Percentiles rank a stretch among this genome's conserved stretches.
These are phyloP conservation scores for Sebastes kiyomatsui DNA, from an alignment of 2,797 vertebrate genomes.

Conservation along the genomic window DNA sequence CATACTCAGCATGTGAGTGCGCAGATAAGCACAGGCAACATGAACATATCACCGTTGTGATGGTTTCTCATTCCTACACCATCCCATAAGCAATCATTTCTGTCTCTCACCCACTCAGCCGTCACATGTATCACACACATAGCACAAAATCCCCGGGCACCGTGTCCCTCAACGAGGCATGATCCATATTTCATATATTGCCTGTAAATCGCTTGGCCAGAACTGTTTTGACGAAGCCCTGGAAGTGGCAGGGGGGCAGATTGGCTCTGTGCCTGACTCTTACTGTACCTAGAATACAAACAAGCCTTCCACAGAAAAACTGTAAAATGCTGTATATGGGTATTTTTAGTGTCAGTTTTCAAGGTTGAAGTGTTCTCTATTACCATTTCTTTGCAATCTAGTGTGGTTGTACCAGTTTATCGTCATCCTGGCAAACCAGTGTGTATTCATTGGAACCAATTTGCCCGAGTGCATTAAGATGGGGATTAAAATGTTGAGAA, in stretches of 20 bases:
- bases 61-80: constrained; percentile 63
- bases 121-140: constrained; percentile 61
- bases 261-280: constrained; percentile 65
- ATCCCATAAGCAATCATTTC: constrained; percentile 76
- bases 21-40: constrained; percentile 33
- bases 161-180: constrained; percentile 67
- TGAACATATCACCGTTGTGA: constrained; percentile 46
- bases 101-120: constrained; percentile 62
- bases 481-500: constrained; percentile 72
- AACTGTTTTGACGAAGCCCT: constrained; percentile 70
- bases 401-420: constrained; percentile 50
- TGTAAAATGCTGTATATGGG: constrained; percentile 53
- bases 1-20: background rate
- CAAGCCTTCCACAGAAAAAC: constrained; percentile 46
- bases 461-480: constrained; percentile 67
- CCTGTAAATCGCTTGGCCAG: constrained; percentile 75
- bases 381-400: constrained; percentile 58
- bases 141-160: constrained; percentile 54
- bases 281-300: constrained; percentile 72
- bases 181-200: constrained; percentile 81
- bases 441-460: constrained; percentile 69
- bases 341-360: constrained; percentile 60
- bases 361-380: constrained; percentile 64
- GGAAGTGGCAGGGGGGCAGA: constrained; percentile 71
- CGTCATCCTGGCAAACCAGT: constrained; percentile 48